A percentile compares a stretch with the other conserved stretches of the same genome.
These are phyloP conservation scores for Eustalomyia histrio DNA, from an alignment of 2,888 invertebrate species.

Conservation along the genomic window DNA sequence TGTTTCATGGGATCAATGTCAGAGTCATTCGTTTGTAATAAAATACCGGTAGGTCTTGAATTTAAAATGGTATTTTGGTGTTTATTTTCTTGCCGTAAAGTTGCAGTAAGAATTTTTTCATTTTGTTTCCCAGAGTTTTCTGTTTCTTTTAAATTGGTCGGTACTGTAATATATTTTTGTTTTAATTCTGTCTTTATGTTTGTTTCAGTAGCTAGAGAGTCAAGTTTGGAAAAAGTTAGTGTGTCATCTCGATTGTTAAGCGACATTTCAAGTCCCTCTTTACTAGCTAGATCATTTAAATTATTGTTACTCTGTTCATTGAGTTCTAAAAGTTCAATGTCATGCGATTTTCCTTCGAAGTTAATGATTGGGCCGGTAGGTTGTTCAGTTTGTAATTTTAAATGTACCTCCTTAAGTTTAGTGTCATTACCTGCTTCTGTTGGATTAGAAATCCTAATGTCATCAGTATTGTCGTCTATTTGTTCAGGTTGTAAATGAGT, in stretches of 20 bases:
- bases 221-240: neutral
- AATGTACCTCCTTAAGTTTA: no score
- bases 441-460: neutral
- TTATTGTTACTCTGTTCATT: neutral
- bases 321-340: neutral
- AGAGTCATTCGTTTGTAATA: slow-evolving; percentile 23
- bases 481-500: neutral
- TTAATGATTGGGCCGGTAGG: neutral
- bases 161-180: neutral
- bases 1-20: slow-evolving; percentile 56
- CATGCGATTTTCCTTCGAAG: neutral
- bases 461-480: neutral
- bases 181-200: neutral
- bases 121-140: neutral
- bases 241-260: neutral
- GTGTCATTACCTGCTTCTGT: no score
- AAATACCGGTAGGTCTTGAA: neutral
- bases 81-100: no score
- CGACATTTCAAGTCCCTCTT: neutral
- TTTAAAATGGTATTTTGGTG: neutral
- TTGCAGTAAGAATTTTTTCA: no score
- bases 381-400: no score
- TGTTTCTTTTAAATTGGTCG: neutral
- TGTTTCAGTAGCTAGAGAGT: neutral
- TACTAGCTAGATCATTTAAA: neutral